Conservation (phyloP, 2,113 vertebrate species). For the Solenodon paradoxus region DNA sequence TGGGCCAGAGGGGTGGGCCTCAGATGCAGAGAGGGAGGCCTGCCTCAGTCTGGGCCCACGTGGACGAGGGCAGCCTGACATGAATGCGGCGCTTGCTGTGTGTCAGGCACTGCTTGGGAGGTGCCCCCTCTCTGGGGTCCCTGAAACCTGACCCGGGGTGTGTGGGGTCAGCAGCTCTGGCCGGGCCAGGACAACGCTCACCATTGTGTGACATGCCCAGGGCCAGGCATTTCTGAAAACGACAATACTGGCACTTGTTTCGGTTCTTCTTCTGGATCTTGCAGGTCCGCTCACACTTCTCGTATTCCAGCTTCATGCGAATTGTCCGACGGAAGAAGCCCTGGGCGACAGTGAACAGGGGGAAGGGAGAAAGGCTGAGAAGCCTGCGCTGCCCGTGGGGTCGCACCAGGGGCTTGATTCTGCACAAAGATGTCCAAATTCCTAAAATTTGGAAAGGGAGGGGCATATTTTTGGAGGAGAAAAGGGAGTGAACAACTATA, state of each 20-base stretch:
- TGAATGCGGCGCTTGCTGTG: fast-evolving
- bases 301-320: slow-evolving; percentile 97
- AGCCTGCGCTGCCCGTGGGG: fast-evolving
- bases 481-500: background rate
- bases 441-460: background rate
- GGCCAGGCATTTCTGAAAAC: slow-evolving; percentile 97
- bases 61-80: background rate
- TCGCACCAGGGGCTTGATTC: background rate
- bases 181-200: slow-evolving; percentile 76
- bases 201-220: slow-evolving; percentile 98
- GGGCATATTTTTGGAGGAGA: background rate
- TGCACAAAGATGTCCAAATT: too few relatives aligned
- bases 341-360: slow-evolving; percentile 74
- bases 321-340: slow-evolving; percentile 97
- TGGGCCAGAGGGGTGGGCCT: background rate
- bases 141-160: background rate
- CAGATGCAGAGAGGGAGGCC: background rate
- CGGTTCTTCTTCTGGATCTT: slow-evolving; percentile 98
- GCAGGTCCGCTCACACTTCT: slow-evolving; percentile 94
- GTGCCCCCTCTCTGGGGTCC: background rate
- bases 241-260: slow-evolving; percentile 99
- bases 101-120: background rate
- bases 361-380: background rate
- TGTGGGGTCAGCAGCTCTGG: fast-evolving
- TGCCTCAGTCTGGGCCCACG: background rate